phyloP scores from a whole-genome alignment of 2,113 vertebrate genomes.

The Ifrita kowaldi region DNA sequence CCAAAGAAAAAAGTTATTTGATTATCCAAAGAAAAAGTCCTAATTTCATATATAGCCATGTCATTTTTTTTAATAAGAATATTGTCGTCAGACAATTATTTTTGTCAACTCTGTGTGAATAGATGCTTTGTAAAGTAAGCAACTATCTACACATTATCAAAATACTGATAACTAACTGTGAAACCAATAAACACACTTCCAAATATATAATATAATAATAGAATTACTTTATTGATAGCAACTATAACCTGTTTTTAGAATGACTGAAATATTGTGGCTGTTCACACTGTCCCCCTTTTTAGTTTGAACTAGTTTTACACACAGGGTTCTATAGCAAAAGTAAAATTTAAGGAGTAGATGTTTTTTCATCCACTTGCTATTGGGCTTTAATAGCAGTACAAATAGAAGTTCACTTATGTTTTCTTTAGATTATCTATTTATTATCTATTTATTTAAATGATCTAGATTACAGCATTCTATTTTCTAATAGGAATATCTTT shows the following conservation, averaged over 20 bases:
- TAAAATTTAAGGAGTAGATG: background rate
- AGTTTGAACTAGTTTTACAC: background rate
- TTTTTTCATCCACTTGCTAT: background rate
- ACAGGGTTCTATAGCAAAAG: background rate
- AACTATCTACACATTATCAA: background rate
- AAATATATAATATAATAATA: background rate
- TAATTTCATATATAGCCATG: conserved; percentile 12
- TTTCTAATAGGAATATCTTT: background rate
- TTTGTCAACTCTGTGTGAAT: background rate
- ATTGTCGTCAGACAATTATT: background rate
- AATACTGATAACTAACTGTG: conserved; percentile 5
- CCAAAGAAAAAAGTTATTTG: conserved; percentile 57
- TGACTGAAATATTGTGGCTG: background rate
- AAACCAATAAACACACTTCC: background rate
- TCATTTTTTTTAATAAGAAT: background rate
- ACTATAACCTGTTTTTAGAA: background rate
- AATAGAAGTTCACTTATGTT: background rate
- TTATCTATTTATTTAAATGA: background rate
- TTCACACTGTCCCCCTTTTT: background rate
- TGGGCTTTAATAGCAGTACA: background rate
- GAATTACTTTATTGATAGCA: background rate
- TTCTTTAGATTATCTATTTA: background rate
- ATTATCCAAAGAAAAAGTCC: conserved; percentile 58
- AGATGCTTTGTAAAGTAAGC: background rate
- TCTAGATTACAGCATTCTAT: conserved; percentile 2